A percentile compares a stretch with the other conserved stretches of the same genome.
Evolutionary conservation across 2,888 invertebrate species (phyloP).

Genomic region (Cartodere bifasciata): DNA sequence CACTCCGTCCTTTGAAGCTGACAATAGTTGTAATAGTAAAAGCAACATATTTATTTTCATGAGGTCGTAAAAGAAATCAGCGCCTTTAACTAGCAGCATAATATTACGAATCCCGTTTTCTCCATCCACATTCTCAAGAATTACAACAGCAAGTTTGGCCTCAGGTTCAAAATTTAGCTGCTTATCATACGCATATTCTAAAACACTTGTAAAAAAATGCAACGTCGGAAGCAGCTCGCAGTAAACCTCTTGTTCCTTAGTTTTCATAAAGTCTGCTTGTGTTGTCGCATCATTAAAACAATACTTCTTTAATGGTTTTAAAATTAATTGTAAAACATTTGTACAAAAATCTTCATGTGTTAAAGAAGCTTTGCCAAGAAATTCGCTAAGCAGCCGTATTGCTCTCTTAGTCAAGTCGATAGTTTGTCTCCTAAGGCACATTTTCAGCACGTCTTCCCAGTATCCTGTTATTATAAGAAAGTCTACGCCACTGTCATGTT

Average conservation of each 20-base stretch:
- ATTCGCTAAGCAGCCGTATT: conserved; percentile 47
- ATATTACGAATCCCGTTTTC: conserved; percentile 32
- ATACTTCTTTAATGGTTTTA: conserved; percentile 45
- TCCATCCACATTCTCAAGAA: conserved; percentile 32
- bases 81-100: conserved; percentile 34
- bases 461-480: conserved; percentile 50
- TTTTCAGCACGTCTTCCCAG: conserved; percentile 52
- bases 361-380: conserved; percentile 44
- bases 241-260: conserved; percentile 40
- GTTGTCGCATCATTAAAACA: conserved; percentile 31
- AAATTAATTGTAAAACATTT: conserved; percentile 42
- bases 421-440: conserved; percentile 53
- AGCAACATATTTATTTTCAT: conserved; percentile 1
- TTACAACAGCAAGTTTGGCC: conserved; percentile 27
- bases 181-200: conserved; percentile 30
- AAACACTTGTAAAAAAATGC: conserved; percentile 42
- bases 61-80: conserved; percentile 13
- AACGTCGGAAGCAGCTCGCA: conserved; percentile 43
- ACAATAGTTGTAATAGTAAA: not conserved
- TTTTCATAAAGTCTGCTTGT: conserved; percentile 24
- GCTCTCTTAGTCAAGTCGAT: conserved; percentile 58
- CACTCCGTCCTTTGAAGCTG: no score
- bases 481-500: conserved; percentile 49
- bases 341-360: conserved; percentile 40
- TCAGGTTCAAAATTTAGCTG: conserved; percentile 31